Evolutionary conservation across 2,797 vertebrate genomes (phyloP), one percentile per base, ranked within the genome.

Genomic region (Octomys mimax): DNA sequence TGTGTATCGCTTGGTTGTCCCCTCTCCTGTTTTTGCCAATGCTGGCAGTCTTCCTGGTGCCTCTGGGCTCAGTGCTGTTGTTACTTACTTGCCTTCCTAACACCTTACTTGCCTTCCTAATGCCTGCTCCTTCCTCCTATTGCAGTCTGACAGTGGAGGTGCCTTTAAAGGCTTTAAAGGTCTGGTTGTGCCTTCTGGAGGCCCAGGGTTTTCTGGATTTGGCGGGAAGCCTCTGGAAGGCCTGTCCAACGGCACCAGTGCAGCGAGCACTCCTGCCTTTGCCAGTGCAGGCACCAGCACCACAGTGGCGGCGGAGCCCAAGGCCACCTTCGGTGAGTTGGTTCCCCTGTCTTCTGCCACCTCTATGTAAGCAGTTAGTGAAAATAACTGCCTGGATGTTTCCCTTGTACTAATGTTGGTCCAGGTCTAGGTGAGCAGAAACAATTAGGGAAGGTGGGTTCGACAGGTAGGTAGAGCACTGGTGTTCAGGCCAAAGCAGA

Each of bases 101-200:
- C 0, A n/a, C n/a, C 64, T 59, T 6, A 0, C n/a, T 78, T 10
- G 85, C n/a, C 31, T n/a, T 0, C 2, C 81, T 95, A 26, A 89
- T 0, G 0, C 49, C 7, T 66, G 49, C 82, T 70, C 39, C 61
- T 49, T 33, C 46, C 95, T 42, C 66, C 0, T 61, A 0, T 87
- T 96, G 36, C 94, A 99, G 99, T 94, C 98, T 83, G 99, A 99
- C 85, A 93, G 97, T 6, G 98, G 98, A 96, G 99, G 98, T 80
- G 98, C 98, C 89, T 99, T 99, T 97, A 99, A 99, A 97, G 98
- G 98, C 0, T 99, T 99, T 96, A 98, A 98, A 98, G 99, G 99
- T 70, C 97, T 99, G 93, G 46, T 98, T 0, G 91, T 97, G 21
- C 97, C 99, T 89, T 97, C 98, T 91, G 98, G 97, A 98, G 98